Evolutionary conservation across 1,140 invertebrate genomes (phyloP).

Genomic region (Melanaphis sacchari): DNA sequence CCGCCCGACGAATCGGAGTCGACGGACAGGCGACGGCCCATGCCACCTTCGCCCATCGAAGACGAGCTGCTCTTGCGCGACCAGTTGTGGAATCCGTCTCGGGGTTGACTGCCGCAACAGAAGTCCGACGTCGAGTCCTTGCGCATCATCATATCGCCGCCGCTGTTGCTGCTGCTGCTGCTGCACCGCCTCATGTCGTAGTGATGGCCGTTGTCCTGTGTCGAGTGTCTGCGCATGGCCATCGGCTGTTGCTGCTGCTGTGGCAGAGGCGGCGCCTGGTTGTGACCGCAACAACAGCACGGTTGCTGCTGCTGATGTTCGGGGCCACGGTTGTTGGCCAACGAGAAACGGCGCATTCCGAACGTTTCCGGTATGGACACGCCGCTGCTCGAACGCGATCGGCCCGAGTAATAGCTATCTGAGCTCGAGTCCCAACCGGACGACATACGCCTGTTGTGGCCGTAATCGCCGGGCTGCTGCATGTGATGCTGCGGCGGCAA

Average conservation of each 20-base stretch:
- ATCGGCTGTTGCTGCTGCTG: not conserved
- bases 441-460: constrained; percentile 64
- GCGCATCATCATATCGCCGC: constrained; percentile 45
- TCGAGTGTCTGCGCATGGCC: constrained; percentile 48
- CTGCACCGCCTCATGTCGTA: constrained; percentile 43
- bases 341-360: constrained; percentile 61
- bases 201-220: constrained; percentile 41
- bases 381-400: constrained; percentile 65
- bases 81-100: constrained; percentile 40
- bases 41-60: constrained; percentile 28
- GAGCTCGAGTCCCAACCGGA: constrained; percentile 65
- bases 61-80: constrained; percentile 58
- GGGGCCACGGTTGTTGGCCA: constrained; percentile 59
- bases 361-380: constrained; percentile 63
- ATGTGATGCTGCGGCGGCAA: constrained; percentile 61
- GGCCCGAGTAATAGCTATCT: constrained; percentile 64
- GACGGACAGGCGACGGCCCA: constrained; percentile 27
- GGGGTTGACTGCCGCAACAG: constrained; percentile 49
- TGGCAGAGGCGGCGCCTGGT: constrained; percentile 63
- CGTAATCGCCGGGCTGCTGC: constrained; percentile 59
- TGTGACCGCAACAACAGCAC: constrained; percentile 62
- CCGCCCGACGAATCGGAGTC: constrained; percentile 49
- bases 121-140: constrained; percentile 58
- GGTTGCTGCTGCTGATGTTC: constrained; percentile 24
- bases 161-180: constrained; percentile 52